A percentile compares a stretch with the other conserved stretches of the same genome.
Evolutionary conservation across 1,140 invertebrate species (phyloP).

Genomic region (Drosophila ficusphila): DNA sequence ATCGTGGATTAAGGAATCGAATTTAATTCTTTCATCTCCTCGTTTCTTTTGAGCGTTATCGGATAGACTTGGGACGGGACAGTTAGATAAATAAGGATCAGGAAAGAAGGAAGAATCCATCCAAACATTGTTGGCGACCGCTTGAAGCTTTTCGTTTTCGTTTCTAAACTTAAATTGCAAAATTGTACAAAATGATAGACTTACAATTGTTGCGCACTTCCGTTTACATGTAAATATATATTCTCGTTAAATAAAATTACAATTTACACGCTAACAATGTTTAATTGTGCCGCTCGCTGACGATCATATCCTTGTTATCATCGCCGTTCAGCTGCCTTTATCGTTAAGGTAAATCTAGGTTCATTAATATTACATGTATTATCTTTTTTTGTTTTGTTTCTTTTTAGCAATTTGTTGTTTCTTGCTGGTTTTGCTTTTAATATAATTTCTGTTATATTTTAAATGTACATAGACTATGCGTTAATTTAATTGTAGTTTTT

Average conservation of each 20-base stretch:
- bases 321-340: slow-evolving; percentile 50
- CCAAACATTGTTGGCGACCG: slow-evolving; percentile 54
- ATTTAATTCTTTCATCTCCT: neutral
- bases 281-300: slow-evolving; percentile 64
- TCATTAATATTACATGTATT: slow-evolving; percentile 68
- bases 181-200: slow-evolving; percentile 77
- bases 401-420: slow-evolving; percentile 14
- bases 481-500: slow-evolving; percentile 69
- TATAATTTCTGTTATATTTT: slow-evolving; percentile 77
- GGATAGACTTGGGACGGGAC: neutral
- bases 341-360: slow-evolving; percentile 69
- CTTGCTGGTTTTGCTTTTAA: slow-evolving; percentile 57
- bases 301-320: slow-evolving; percentile 47
- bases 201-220: slow-evolving; percentile 57
- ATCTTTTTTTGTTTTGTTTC: slow-evolving; percentile 25
- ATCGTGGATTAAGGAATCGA: neutral
- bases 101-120: slow-evolving; percentile 22
- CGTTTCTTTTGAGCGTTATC: slow-evolving; percentile 15
- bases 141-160: slow-evolving; percentile 50
- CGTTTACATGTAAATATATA: slow-evolving; percentile 42
- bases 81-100: slow-evolving; percentile 18
- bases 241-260: slow-evolving; percentile 71
- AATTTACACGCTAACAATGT: slow-evolving; percentile 77
- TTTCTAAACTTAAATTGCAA: slow-evolving; percentile 71
- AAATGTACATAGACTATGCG: slow-evolving; percentile 81